Conservation (phyloP, 2,113 vertebrate species). For the Murina feae region DNA sequence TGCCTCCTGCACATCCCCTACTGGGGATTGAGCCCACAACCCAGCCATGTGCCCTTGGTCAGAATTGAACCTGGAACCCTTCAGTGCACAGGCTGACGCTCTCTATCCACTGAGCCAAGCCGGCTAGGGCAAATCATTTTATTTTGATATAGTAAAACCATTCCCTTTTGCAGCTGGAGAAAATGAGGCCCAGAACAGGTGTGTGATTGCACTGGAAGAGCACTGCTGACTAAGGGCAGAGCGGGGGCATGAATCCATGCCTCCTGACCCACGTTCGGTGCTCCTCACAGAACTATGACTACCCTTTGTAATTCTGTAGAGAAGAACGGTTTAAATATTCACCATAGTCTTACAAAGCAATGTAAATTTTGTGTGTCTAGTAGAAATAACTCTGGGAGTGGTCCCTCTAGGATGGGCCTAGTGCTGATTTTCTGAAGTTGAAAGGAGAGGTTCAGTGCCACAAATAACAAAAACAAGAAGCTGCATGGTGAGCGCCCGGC, state of each 20-base stretch:
- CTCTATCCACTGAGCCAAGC: too few species aligned
- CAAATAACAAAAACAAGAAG: neutral
- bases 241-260: neutral
- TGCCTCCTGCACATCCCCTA: too few species aligned
- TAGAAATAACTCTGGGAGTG: neutral
- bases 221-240: neutral
- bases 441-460: neutral
- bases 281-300: neutral
- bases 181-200: neutral
- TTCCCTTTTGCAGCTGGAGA: neutral
- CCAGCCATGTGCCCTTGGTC: too few species aligned
- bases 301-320: neutral
- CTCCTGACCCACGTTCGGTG: neutral
- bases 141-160: neutral
- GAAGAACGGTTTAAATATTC: neutral
- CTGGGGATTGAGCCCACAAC: too few species aligned
- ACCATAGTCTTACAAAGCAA: neutral
- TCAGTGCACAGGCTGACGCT: too few species aligned
- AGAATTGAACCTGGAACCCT: too few species aligned
- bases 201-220: neutral
- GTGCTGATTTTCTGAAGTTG: neutral
- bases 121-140: neutral
- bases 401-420: neutral
- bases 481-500: neutral
- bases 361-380: neutral